These are phyloP conservation scores for Ormyrus labotus DNA, from an alignment of 2,888 invertebrate genomes.

Conservation along the genomic window DNA sequence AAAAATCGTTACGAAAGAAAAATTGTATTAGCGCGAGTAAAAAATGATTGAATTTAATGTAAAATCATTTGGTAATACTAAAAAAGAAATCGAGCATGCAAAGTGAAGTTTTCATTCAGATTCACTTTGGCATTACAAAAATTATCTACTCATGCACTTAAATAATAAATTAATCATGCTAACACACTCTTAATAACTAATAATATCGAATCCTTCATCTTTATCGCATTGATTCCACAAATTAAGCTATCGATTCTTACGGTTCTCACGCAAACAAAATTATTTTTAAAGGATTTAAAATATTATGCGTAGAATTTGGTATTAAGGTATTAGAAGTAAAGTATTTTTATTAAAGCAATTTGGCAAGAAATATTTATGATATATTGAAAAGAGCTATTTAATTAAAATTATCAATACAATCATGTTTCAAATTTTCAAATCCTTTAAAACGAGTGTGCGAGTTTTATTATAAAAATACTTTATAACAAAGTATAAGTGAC, in stretches of 20 bases:
- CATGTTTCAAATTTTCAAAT: not conserved
- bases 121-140: slow-evolving; percentile 29
- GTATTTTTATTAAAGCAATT: too few relatives aligned
- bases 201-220: not conserved
- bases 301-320: too few relatives aligned
- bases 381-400: too few relatives aligned
- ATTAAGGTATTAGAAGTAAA: too few relatives aligned
- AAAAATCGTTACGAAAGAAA: not conserved
- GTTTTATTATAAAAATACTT: slow-evolving; percentile 6
- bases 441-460: not conserved
- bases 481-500: slow-evolving; percentile 20
- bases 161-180: slow-evolving; percentile 48
- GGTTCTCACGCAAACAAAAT: slow-evolving; percentile 9
- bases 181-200: slow-evolving; percentile 26
- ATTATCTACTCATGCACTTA: slow-evolving; percentile 55
- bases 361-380: too few relatives aligned
- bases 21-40: not conserved
- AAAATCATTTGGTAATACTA: slow-evolving; percentile 29
- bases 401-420: too few relatives aligned
- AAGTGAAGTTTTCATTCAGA: slow-evolving; percentile 29
- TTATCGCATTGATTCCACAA: not conserved
- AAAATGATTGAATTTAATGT: slow-evolving; percentile 21
- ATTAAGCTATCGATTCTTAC: slow-evolving; percentile 12
- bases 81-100: slow-evolving; percentile 30
- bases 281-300: slow-evolving; percentile 1